Base-by-base conservation (phyloP, 2,113 vertebrate species). In the Miniopterus natalensis region DNA sequence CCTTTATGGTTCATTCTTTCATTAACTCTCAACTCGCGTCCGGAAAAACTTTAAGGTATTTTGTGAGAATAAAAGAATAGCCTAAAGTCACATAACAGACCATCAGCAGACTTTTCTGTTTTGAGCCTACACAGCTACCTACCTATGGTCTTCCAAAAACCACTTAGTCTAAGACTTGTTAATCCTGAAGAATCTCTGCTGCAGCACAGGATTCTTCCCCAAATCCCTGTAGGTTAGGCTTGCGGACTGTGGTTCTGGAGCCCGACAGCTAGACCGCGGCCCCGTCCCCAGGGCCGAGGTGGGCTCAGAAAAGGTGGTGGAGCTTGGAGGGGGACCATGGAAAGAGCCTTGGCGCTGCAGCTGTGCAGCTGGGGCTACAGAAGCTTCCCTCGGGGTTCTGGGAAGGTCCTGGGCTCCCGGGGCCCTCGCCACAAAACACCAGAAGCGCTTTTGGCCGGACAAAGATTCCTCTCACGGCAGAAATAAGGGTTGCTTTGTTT, bases 401-500 rank as follows among this genome's bases (percentile, higher is more conserved):
- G 68, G 87, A 49, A 31, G 31, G 27, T 51, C 92, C 40, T 95
- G 36, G 27, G 53, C 25, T 61, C 40, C 12, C 13, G 42, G 92
- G 92, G 36, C 57, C 47, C 81, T 86, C 23, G 49, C 13, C 66
- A 40, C 55, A 74, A 68, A 93, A 51, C 1, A 10, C 42, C 36
- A 53, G 71, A 89, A 96, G 59, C 65, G 36, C 42, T 87, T 96
- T 68, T 36, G 14, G 7, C 21, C 59, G 79, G 70, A 87, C 65
- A 85, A 83, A 90, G 31, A n/a, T 88, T 88, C 81, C 49, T 88
- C 40, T 71, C 84, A 11, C 57, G 31, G 17, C 17, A 92, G 49
- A 68, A 90, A 90, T n/a, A 88, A 94, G 3, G 17, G 59, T n/a
- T 73, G 18, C 21, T 92, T 40, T 96, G 51, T 68, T n/a, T 57